phyloP scores from a whole-genome alignment of 2,113 vertebrate species.

The Burhinus bistriatus region DNA sequence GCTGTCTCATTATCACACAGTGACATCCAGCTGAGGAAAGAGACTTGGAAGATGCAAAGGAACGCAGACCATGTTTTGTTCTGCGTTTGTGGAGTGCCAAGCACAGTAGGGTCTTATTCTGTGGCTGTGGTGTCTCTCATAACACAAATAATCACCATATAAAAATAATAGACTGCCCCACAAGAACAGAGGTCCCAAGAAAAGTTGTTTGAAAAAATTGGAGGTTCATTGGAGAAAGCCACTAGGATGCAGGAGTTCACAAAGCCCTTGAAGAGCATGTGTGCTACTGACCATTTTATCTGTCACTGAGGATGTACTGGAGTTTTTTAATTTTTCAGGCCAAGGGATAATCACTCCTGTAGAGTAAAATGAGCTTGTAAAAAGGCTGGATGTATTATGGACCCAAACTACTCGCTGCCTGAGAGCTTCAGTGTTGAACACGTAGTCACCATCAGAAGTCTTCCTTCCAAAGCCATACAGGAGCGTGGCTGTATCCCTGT shows the following conservation, averaged over 20 bases:
- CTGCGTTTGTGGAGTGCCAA: neutral
- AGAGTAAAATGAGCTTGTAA: neutral
- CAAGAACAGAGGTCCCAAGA: neutral
- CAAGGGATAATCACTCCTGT: rapidly evolving
- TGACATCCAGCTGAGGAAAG: neutral
- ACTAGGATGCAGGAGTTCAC: neutral
- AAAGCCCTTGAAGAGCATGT: neutral
- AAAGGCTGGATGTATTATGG: rapidly evolving
- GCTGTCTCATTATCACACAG: neutral
- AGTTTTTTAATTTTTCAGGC: neutral
- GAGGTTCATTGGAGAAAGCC: neutral
- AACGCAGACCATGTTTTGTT: neutral
- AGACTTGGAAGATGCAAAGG: neutral
- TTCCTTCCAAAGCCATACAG: neutral
- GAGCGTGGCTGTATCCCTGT: neutral
- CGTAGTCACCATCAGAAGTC: rapidly evolving
- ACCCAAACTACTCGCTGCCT: neutral
- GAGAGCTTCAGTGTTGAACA: neutral
- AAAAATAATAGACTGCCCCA: neutral
- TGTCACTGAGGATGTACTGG: neutral
- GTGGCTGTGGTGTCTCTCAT: neutral
- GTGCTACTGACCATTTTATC: neutral
- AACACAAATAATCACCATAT: constrained; percentile 16
- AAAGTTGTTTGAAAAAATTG: neutral
- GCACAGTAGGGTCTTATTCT: neutral